Evolutionary conservation across 2,888 invertebrate genomes (phyloP).

Genomic region (Neelides folsomi): DNA sequence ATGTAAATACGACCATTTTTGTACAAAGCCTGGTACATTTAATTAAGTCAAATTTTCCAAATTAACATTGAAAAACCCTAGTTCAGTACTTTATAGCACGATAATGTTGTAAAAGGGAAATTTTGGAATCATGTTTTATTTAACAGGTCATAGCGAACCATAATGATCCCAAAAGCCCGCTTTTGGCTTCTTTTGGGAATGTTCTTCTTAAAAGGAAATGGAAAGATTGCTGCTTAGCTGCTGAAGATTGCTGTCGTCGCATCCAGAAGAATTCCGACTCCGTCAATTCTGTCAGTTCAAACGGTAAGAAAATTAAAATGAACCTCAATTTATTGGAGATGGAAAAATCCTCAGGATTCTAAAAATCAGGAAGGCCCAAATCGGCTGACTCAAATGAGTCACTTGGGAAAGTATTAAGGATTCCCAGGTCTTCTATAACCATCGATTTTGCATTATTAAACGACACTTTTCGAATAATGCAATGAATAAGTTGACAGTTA

Average conservation of each 20-base stretch:
- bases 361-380: too few relatives aligned
- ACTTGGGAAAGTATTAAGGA: too few relatives aligned
- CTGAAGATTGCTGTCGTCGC: constrained; percentile 22
- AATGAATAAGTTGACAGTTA: too few relatives aligned
- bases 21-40: too few relatives aligned
- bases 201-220: constrained; percentile 19
- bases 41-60: too few relatives aligned
- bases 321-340: constrained; percentile 1
- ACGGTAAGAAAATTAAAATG: background rate
- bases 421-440: too few relatives aligned
- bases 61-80: background rate
- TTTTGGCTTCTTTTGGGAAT: constrained; percentile 19
- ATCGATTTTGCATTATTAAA: too few relatives aligned
- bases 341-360: background rate
- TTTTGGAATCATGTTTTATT: background rate
- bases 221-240: constrained; percentile 28
- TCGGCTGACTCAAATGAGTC: too few relatives aligned
- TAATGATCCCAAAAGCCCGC: constrained; percentile 14
- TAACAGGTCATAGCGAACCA: constrained; percentile 24
- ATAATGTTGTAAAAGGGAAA: background rate
- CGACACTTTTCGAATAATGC: too few relatives aligned
- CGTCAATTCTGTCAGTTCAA: constrained; percentile 5
- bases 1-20: too few relatives aligned
- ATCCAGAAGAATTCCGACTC: constrained; percentile 8
- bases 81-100: background rate